Conservation (phyloP, 2,888 invertebrate species). For the Eurois occulta region DNA sequence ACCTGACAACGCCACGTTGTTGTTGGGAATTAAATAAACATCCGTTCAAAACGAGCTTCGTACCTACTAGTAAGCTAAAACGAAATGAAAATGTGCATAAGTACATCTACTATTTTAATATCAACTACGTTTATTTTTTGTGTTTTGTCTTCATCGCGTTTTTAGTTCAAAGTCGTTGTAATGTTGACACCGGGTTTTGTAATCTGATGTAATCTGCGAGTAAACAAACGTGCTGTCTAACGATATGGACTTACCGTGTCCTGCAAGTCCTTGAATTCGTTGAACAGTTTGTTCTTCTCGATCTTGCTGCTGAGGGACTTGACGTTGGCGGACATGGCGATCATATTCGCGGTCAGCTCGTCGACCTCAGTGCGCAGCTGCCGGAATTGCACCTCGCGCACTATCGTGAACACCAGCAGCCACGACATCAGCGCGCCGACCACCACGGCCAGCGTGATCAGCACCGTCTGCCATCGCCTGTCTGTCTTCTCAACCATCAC, state of each 20-base stretch:
- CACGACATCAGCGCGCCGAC: conserved; percentile 78
- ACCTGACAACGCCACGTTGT: conserved; percentile 58
- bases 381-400: conserved; percentile 82
- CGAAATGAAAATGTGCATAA: conserved; percentile 43
- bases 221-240: conserved; percentile 46
- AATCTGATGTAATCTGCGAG: conserved; percentile 39
- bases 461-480: conserved; percentile 75
- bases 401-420: conserved; percentile 81
- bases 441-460: conserved; percentile 73
- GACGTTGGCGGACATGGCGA: conserved; percentile 81
- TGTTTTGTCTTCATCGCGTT: conserved; percentile 25
- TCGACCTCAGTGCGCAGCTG: conserved; percentile 82
- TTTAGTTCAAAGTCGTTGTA: conserved; percentile 41
- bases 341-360: conserved; percentile 83
- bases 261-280: conserved; percentile 82
- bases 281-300: conserved; percentile 80
- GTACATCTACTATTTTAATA: conserved; percentile 35
- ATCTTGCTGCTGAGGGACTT: conserved; percentile 83
- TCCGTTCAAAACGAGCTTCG: conserved; percentile 50
- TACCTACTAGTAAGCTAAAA: conserved; percentile 30
- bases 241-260: conserved; percentile 83
- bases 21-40: conserved; percentile 57
- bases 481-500: conserved; percentile 76
- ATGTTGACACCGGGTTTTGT: conserved; percentile 57
- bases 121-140: conserved; percentile 14